Evolutionary conservation across 2,113 vertebrate genomes (phyloP).

Genomic region (Sapayoa aenigma): DNA sequence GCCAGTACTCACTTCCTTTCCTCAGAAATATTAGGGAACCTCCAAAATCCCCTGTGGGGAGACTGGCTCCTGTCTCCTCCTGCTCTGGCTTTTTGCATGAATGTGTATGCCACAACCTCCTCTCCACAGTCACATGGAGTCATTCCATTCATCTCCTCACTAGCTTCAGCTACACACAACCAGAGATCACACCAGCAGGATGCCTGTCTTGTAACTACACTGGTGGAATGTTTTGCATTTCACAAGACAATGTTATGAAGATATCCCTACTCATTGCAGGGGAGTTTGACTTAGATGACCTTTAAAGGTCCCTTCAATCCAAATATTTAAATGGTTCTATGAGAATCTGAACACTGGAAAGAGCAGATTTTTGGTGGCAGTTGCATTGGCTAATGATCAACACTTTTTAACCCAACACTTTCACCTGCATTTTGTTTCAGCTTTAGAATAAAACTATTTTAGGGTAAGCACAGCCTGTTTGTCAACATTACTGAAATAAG

Average conservation of each 20-base stretch:
- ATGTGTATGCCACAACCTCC: accelerated
- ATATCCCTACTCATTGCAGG: neutral
- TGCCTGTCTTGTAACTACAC: neutral
- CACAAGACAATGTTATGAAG: neutral
- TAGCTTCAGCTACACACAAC: accelerated
- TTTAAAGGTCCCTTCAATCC: neutral
- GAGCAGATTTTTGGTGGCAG: neutral
- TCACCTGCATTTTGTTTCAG: neutral
- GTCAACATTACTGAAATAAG: neutral
- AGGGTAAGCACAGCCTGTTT: neutral
- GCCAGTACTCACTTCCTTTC: neutral
- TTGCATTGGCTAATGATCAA: accelerated
- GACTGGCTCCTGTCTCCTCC: neutral
- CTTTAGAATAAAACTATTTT: neutral
- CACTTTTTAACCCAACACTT: neutral
- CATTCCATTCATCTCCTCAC: neutral
- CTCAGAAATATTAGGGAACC: neutral
- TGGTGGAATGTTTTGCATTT: neutral
- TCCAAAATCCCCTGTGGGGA: neutral
- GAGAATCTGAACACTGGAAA: neutral
- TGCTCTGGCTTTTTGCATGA: neutral
- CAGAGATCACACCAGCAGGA: accelerated
- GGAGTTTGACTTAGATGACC: neutral
- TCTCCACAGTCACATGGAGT: neutral
- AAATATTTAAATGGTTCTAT: neutral